phyloP scores from a whole-genome alignment of 2,888 invertebrate species.

The Drosophila prostipennis region DNA sequence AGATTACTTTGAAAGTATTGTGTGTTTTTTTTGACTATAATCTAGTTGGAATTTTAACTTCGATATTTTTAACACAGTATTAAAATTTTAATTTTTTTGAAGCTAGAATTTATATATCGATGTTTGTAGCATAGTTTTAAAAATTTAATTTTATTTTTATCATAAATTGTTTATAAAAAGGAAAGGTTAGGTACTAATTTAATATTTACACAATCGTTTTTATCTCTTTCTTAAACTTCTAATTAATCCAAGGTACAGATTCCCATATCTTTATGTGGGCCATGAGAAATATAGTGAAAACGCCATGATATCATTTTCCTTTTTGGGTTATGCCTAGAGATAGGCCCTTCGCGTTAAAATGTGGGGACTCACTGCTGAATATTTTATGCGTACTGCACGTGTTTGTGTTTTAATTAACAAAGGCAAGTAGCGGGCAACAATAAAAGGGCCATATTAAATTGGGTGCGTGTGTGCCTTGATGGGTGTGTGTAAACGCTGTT shows the following conservation, averaged over 20 bases:
- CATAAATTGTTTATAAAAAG: too few species aligned
- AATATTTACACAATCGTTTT: too few species aligned
- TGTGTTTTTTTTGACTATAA: background rate
- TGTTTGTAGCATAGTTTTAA: too few species aligned
- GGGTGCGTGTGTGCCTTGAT: slow-evolving; percentile 31
- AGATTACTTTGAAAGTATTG: background rate
- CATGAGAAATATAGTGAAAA: slow-evolving; percentile 19
- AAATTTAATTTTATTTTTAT: too few species aligned
- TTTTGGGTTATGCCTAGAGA: slow-evolving; percentile 22
- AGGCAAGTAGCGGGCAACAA: slow-evolving; percentile 66
- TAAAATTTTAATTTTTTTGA: too few species aligned
- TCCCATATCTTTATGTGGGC: slow-evolving; percentile 16
- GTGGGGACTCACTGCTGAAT: slow-evolving; percentile 56
- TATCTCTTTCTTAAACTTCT: too few species aligned
- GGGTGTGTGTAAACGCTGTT: slow-evolving; percentile 31
- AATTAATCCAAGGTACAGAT: slow-evolving; percentile 13
- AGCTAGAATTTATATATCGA: too few species aligned
- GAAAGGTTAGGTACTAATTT: too few species aligned
- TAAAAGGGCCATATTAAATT: slow-evolving; percentile 76
- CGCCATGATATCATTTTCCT: slow-evolving; percentile 39
- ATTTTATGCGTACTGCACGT: slow-evolving; percentile 75
- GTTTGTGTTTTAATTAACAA: slow-evolving; percentile 81
- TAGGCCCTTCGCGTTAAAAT: background rate
- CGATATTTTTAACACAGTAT: too few species aligned
- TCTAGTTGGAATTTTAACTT: background rate